A percentile compares a stretch with the other conserved stretches of the same genome.
Evolutionary conservation across 2,888 invertebrate genomes (phyloP).

Genomic region (Apamea epomidion): DNA sequence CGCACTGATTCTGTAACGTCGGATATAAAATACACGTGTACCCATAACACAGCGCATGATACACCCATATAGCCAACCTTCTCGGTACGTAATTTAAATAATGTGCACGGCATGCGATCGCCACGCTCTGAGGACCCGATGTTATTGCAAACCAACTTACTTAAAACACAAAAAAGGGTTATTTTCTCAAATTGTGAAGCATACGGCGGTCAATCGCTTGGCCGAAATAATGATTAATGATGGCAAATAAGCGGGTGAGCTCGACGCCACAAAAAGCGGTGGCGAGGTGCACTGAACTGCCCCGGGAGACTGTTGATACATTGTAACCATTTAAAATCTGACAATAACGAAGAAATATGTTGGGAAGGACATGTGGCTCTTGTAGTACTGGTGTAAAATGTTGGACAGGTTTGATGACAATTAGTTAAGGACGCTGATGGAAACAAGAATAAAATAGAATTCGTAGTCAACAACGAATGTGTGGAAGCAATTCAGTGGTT

Average conservation of each 20-base stretch:
- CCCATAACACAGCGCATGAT: conserved; percentile 37
- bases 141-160: conserved; percentile 76
- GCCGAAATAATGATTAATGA: conserved; percentile 91
- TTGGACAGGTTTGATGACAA: conserved; percentile 33
- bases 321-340: conserved; percentile 61
- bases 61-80: conserved; percentile 33
- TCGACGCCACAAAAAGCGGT: conserved; percentile 82
- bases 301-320: conserved; percentile 66
- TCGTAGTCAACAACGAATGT: background rate
- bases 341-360: conserved; percentile 63
- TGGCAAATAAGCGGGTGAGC: conserved; percentile 90
- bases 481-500: background rate
- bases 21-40: conserved; percentile 31
- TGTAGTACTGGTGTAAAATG: conserved; percentile 44
- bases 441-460: background rate
- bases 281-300: conserved; percentile 83
- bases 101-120: conserved; percentile 70
- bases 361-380: conserved; percentile 36
- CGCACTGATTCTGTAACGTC: conserved; percentile 1
- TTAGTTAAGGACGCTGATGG: background rate
- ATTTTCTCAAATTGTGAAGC: conserved; percentile 88
- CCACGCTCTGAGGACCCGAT: conserved; percentile 74
- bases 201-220: conserved; percentile 81
- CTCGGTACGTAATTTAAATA: conserved; percentile 75
- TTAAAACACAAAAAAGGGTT: conserved; percentile 87